Base-by-base conservation (phyloP, 2,888 invertebrate genomes). In the Cephus pygmeus region DNA sequence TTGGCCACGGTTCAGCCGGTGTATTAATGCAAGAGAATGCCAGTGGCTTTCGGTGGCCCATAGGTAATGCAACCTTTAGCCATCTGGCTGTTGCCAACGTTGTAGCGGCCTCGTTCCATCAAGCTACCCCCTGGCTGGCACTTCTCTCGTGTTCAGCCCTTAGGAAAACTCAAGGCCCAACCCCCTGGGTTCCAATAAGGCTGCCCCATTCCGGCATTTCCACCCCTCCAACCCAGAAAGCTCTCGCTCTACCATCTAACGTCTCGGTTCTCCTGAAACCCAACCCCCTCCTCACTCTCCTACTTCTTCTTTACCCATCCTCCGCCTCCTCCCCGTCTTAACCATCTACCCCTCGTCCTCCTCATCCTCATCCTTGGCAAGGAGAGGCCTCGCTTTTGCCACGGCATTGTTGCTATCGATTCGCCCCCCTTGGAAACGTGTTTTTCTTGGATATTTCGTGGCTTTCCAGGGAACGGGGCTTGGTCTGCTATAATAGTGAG, bases 371-470 rank as follows among this genome's bases (percentile, higher is more conserved):
- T 71, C 71, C 31, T 71, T 71, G 79, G 80, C 81, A 81, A 83
- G 73, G 79, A 83, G 76, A 87, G 88, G 85, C 88, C 86, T 85
- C 83, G 86, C 85, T 87, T 87, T 86, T 85, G 86, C 85, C 86
- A 85, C 85, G 82, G 84, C 86, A 89, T 88, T 89, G 89, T 90
- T 88, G 87, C 83, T 90, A 90, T 90, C 88, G 90, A 90, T 90
- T 90, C 84, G 84, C 75, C 82, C 83, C 76, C 75, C 35, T 83
- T 83, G 81, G 84, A 84, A 86, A 85, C 87, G 85, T 87, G 86
- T 89, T 89, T 90, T 89, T 89, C 89, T 87, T 87, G 84, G 84
- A 85, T 85, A 87, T 89, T 87, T 88, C 83, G 86, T 86, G 86
- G 86, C 83, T 81, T 86, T 86, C 86, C 81, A 34, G 34, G 71